Conservation (phyloP, 2,113 vertebrate genomes). For the Neogobius melanostomus region DNA sequence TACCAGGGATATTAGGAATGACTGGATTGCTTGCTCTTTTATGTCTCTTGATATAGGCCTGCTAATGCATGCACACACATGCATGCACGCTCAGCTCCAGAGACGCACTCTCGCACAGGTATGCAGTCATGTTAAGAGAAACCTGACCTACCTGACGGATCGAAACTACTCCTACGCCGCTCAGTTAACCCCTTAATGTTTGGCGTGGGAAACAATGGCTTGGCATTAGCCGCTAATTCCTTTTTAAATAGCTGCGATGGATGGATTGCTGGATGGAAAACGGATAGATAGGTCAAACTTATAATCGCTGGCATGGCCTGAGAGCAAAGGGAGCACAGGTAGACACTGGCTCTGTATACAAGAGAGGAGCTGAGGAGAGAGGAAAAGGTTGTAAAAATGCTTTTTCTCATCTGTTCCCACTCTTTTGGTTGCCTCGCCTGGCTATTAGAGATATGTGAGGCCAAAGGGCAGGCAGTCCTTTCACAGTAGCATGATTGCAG, state of each 20-base stretch:
- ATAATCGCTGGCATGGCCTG: constrained; percentile 34
- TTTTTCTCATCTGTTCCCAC: constrained; percentile 36
- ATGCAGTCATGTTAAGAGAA: constrained; percentile 80
- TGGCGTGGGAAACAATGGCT: constrained; percentile 76
- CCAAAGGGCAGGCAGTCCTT: constrained; percentile 64
- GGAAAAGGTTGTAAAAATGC: constrained; percentile 40
- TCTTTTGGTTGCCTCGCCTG: constrained; percentile 30
- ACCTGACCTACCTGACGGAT: constrained; percentile 84
- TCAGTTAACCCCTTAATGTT: constrained; percentile 72
- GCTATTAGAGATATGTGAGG: constrained; percentile 57
- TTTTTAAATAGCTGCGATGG: constrained; percentile 62
- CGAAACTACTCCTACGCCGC: constrained; percentile 83
- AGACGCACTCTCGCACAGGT: constrained; percentile 55
- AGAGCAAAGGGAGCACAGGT: neutral
- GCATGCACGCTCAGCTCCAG: constrained; percentile 10
- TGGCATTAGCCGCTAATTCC: constrained; percentile 65
- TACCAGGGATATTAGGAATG: constrained; percentile 50
- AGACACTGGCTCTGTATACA: constrained; percentile 19
- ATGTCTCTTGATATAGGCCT: constrained; percentile 53
- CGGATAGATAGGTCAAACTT: constrained; percentile 15
- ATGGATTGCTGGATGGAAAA: constrained; percentile 43
- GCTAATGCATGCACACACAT: constrained; percentile 47
- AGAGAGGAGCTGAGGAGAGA: constrained; percentile 32
- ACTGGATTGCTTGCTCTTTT: constrained; percentile 61
- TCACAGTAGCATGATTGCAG: constrained; percentile 71